Conservation (phyloP, 1,140 invertebrate species). For the Ips nitidus region DNA sequence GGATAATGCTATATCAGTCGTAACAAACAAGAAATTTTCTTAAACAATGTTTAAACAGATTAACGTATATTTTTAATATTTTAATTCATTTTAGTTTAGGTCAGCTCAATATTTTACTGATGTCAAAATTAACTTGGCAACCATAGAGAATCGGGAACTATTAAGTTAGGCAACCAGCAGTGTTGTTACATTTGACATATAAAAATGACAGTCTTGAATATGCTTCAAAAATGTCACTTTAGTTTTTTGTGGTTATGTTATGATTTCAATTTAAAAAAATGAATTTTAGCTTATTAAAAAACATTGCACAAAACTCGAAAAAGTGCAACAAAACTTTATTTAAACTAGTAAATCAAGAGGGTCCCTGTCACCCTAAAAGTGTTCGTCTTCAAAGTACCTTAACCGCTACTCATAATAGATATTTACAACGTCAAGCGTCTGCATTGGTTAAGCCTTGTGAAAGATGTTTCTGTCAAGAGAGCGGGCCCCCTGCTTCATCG, state of each 20-base stretch:
- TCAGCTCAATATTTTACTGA: too few species aligned
- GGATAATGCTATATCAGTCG: too few species aligned
- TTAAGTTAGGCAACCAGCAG: too few species aligned
- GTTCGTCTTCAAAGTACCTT: not conserved
- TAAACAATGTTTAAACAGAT: too few species aligned
- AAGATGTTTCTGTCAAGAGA: constrained; percentile 36
- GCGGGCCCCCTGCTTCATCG: constrained; percentile 31
- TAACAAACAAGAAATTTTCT: too few species aligned
- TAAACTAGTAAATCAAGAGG: constrained; percentile 12
- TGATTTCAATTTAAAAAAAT: constrained; percentile 29
- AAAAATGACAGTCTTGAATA: not conserved
- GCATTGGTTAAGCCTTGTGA: not conserved
- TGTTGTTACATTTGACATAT: too few species aligned
- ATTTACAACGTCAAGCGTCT: not conserved
- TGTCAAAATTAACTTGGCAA: too few species aligned
- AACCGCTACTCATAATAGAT: not conserved
- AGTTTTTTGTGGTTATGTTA: not conserved
- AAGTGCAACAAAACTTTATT: constrained; percentile 28
- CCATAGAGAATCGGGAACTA: too few species aligned
- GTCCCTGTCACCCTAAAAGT: not conserved
- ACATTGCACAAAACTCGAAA: constrained; percentile 34
- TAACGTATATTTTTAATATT: too few species aligned
- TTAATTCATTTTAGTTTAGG: too few species aligned
- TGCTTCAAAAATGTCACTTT: not conserved
- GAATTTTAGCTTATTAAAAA: constrained; percentile 37